Percentiles rank a stretch among this genome's conserved stretches.
Conservation (phyloP, 2,113 vertebrate genomes). For the Chloebia gouldiae region DNA sequence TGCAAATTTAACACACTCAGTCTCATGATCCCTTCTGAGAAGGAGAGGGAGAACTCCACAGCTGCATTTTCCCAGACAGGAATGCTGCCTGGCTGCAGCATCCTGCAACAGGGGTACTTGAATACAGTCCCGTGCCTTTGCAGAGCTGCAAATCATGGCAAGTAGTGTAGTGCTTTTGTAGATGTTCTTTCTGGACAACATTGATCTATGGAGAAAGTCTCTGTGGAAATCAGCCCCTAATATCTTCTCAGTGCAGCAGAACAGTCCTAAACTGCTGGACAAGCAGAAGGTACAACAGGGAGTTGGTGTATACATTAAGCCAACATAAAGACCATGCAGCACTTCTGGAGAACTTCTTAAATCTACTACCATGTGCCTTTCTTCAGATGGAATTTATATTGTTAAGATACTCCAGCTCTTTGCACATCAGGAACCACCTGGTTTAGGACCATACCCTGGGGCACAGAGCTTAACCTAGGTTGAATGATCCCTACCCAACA, state of each 20-base stretch:
- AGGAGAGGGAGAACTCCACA: neutral
- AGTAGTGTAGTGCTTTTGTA: neutral
- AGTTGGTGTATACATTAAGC: neutral
- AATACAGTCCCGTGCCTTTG: rapidly evolving
- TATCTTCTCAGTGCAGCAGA: neutral
- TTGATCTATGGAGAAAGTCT: neutral
- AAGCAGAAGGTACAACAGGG: neutral
- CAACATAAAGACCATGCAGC: neutral
- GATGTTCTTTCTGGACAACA: neutral
- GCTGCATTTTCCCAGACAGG: neutral
- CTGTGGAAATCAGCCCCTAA: neutral
- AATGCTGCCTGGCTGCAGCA: neutral
- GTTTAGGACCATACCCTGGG: neutral
- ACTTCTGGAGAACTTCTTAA: neutral
- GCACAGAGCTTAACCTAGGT: neutral
- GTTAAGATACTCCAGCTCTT: neutral
- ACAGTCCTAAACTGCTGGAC: neutral
- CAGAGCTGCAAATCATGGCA: neutral
- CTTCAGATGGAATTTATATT: neutral
- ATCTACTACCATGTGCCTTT: neutral
- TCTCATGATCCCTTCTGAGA: neutral
- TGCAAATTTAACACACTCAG: neutral
- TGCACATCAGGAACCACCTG: neutral
- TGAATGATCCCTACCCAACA: neutral
- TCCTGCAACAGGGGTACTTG: rapidly evolving